Base-by-base conservation (phyloP, 2,888 invertebrate genomes). In the Lagria hirta region DNA sequence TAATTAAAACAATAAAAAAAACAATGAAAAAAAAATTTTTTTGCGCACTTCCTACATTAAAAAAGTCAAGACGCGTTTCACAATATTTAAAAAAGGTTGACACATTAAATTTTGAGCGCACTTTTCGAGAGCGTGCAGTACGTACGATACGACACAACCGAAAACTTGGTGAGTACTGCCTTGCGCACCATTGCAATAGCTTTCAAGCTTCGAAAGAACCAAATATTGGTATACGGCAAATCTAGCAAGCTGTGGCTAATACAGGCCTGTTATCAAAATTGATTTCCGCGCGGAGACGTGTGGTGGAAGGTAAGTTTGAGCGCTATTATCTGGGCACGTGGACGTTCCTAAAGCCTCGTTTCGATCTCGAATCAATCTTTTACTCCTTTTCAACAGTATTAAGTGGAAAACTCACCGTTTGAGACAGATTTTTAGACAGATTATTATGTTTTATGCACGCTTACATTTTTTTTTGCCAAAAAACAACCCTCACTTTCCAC, bases 231-330 rank as follows among this genome's bases (percentile, higher is more conserved):
- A 34, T 38, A 42, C 40, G 37, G 38, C 36, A 43, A 43, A 24
- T 26, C 16, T 17, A 10, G 17, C 16, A 32, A 8, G 21, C 27
- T 29, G 14, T 44, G 47, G 35, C 40, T 43, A 48, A 54, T 57
- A 57, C 46, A 56, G 57, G 51, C 43, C 49, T 46, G 48, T 21
- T 50, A 54, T 60, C 65, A 54, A 65, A 60, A 61, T 57, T 64
- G 43, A 17, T 43, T 57, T 63, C 63, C 51, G 51, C 41, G 44
- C 44, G 51, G 52, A 53, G 60, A 57, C 61, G 59, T 63, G 58
- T 58, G 60, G 52, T 55, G 59, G 65, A 65, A 62, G 52, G 49
- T 54, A 64, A 58, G 57, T 62, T 65, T 55, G 65, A 64, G 58
- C 51, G 36, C 54, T 34, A 53, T 52, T 53, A 51, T 44, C 47